Percentiles rank a stretch among this genome's conserved stretches.
phyloP scores from a whole-genome alignment of 2,797 vertebrate genomes.

The Pampus argenteus region DNA sequence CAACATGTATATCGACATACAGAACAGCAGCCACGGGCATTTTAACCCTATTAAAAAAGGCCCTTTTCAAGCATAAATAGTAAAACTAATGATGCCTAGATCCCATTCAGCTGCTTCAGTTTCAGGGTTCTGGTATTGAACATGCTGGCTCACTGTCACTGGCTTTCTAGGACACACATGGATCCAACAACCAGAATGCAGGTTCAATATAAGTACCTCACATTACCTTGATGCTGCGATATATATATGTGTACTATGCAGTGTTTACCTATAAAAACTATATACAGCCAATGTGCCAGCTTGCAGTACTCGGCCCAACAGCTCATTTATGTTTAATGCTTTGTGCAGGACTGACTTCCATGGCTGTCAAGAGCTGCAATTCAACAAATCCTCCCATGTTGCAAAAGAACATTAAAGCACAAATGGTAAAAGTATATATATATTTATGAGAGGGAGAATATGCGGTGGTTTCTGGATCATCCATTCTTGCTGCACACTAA shows the following conservation, averaged over 20 bases:
- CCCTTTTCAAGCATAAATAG: background rate
- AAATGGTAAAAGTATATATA: too few species aligned
- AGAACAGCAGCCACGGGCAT: background rate
- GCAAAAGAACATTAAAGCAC: slow-evolving; percentile 8
- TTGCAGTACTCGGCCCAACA: slow-evolving; percentile 4
- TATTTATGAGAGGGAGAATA: background rate
- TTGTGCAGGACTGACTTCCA: slow-evolving; percentile 13
- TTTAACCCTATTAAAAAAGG: background rate
- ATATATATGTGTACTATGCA: slow-evolving; percentile 3
- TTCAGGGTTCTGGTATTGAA: background rate
- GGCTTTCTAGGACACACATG: background rate
- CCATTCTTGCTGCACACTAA: background rate
- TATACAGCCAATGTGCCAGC: background rate
- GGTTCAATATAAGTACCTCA: background rate
- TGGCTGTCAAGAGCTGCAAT: background rate
- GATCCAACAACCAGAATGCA: background rate
- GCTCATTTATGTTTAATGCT: slow-evolving; percentile 56
- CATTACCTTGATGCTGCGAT: background rate
- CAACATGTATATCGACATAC: slow-evolving; percentile 4
- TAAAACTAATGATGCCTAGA: background rate
- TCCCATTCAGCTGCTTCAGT: background rate
- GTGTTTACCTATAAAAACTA: background rate
- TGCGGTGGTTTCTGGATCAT: background rate
- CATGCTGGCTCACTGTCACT: background rate
- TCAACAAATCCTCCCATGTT: slow-evolving; percentile 28